Evolutionary conservation across 2,113 vertebrate genomes (phyloP).

Genomic region (Coryphaenoides rupestris): DNA sequence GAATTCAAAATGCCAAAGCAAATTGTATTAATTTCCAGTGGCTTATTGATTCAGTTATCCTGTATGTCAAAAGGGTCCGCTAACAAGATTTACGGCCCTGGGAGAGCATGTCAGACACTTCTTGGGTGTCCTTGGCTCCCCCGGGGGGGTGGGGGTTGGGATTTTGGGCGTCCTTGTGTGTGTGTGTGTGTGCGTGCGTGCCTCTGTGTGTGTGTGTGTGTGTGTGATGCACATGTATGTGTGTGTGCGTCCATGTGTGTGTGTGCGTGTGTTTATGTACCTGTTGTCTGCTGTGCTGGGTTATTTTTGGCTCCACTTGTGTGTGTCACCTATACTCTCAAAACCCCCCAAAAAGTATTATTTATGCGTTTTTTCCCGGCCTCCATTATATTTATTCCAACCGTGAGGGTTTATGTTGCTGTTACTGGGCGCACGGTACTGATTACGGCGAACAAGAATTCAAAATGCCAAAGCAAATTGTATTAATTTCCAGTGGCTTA

Average conservation of each 20-base stretch:
- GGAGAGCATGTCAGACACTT: conserved; percentile 30
- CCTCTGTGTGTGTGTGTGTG: not conserved
- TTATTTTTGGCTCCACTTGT: not conserved
- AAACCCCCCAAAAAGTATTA: conserved; percentile 13
- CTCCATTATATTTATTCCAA: conserved; percentile 3
- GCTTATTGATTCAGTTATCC: conserved; percentile 40
- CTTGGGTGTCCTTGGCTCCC: conserved; percentile 57
- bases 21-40: conserved; percentile 33
- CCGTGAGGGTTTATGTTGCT: conserved; percentile 34
- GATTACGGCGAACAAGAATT: not conserved
- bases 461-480: too few relatives aligned
- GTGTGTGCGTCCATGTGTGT: too few relatives aligned
- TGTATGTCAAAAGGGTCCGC: conserved; percentile 18
- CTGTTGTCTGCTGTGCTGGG: conserved; percentile 8
- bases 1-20: not conserved
- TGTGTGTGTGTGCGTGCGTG: conserved; percentile 2
- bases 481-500: conserved; percentile 41
- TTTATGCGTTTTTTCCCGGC: not conserved
- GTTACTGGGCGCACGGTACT: conserved; percentile 18
- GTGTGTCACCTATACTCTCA: not conserved
- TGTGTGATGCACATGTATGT: not conserved
- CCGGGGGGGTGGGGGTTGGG: not conserved
- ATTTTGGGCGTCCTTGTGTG: conserved; percentile 8
- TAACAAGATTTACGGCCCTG: conserved; percentile 45
- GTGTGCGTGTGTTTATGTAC: too few relatives aligned